Conservation (phyloP, 2,113 vertebrate genomes). For the Daboia siamensis region DNA sequence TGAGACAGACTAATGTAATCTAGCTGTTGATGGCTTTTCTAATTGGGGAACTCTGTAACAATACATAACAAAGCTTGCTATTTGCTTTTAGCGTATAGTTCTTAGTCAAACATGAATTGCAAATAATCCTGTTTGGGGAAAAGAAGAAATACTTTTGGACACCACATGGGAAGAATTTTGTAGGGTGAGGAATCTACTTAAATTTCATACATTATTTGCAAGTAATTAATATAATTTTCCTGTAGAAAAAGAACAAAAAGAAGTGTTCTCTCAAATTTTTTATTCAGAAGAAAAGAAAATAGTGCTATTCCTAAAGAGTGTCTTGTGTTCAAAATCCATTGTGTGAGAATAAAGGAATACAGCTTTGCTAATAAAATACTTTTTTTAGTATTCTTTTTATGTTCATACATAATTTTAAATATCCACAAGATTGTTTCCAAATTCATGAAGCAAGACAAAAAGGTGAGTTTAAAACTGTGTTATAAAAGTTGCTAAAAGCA, state of each 20-base stretch:
- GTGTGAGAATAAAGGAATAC: background rate
- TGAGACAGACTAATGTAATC: background rate
- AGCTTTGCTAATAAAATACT: background rate
- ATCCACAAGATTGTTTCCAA: background rate
- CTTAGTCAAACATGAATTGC: background rate
- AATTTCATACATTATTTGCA: background rate
- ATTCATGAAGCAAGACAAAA: background rate
- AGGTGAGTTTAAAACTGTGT: background rate
- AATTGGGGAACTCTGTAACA: background rate
- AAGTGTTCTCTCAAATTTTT: background rate
- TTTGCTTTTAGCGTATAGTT: background rate
- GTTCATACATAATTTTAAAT: background rate
- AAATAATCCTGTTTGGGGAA: background rate
- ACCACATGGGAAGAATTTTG: background rate
- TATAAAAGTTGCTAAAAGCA: background rate
- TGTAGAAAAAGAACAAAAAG: background rate
- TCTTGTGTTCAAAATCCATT: background rate
- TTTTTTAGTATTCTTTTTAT: background rate
- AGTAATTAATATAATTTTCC: background rate
- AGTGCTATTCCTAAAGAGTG: background rate
- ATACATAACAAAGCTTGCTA: background rate
- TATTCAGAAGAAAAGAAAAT: background rate
- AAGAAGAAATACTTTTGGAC: background rate
- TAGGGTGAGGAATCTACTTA: background rate
- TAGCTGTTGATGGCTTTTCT: background rate